These are phyloP conservation scores for Montifringilla adamsi DNA, from an alignment of 2,113 vertebrate species.

Conservation along the genomic window DNA sequence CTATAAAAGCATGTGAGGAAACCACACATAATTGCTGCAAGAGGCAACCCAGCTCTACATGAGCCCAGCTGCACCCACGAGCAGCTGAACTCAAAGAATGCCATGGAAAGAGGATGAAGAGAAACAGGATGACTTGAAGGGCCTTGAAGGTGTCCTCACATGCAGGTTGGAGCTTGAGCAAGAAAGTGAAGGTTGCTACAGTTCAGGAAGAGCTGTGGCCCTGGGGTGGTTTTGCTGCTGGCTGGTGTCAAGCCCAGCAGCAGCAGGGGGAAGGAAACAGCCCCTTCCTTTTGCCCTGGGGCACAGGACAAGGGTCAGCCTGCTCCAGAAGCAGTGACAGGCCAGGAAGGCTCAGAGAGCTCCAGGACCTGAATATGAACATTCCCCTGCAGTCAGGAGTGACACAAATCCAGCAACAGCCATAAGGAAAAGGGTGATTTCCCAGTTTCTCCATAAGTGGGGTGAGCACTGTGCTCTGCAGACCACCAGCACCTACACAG, in stretches of 20 bases:
- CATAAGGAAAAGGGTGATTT: neutral
- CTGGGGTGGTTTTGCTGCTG: neutral
- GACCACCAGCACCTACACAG: neutral
- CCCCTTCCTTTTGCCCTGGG: neutral
- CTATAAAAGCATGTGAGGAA: neutral
- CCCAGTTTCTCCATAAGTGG: neutral
- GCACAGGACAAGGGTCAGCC: neutral
- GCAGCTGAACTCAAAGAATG: neutral
- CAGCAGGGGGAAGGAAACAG: neutral
- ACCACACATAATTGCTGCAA: too few species aligned
- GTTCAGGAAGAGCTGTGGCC: rapidly evolving
- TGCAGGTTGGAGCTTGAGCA: neutral
- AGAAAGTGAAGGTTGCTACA: neutral
- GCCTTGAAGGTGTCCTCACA: neutral
- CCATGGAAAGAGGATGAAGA: neutral
- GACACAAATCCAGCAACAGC: neutral
- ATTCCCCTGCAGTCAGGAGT: neutral
- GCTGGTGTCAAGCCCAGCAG: neutral
- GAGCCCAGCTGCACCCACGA: neutral
- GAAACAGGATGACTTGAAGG: neutral
- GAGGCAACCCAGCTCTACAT: neutral
- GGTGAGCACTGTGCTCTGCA: neutral
- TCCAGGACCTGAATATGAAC: neutral
- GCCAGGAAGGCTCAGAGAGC: neutral
- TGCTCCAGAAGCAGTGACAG: neutral